Conservation (phyloP, 2,797 vertebrate genomes). For the Microhierax caerulescens region DNA sequence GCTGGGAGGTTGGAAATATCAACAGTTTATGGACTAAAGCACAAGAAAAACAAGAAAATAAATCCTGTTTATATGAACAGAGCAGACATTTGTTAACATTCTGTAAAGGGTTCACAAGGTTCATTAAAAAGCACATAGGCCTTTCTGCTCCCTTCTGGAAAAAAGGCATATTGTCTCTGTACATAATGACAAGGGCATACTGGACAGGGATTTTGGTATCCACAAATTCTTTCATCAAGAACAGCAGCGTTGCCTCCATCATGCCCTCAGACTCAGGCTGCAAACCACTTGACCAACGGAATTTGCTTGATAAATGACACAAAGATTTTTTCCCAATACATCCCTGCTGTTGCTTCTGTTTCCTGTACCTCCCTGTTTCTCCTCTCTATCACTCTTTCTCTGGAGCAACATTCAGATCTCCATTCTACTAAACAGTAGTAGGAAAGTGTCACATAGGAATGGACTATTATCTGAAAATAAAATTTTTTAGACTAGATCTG, state of each 20-base stretch:
- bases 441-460: not conserved
- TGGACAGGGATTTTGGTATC: not conserved
- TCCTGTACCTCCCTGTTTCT: not conserved
- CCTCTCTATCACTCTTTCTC: not conserved
- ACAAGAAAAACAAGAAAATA: not conserved
- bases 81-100: not conserved
- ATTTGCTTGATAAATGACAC: not conserved
- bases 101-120: not conserved
- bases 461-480: too few species aligned
- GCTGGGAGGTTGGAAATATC: not conserved
- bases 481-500: not conserved
- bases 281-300: not conserved
- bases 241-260: not conserved
- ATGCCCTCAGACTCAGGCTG: not conserved
- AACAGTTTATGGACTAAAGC: constrained; percentile 1
- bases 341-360: not conserved
- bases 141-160: not conserved
- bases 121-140: not conserved
- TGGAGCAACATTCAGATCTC: not conserved
- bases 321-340: not conserved
- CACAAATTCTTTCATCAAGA: not conserved
- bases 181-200: not conserved
- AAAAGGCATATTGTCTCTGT: not conserved
- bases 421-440: not conserved
- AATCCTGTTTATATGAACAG: not conserved